Base-by-base conservation (phyloP, 2,888 invertebrate genomes). In the Brachyopa scutellaris region DNA sequence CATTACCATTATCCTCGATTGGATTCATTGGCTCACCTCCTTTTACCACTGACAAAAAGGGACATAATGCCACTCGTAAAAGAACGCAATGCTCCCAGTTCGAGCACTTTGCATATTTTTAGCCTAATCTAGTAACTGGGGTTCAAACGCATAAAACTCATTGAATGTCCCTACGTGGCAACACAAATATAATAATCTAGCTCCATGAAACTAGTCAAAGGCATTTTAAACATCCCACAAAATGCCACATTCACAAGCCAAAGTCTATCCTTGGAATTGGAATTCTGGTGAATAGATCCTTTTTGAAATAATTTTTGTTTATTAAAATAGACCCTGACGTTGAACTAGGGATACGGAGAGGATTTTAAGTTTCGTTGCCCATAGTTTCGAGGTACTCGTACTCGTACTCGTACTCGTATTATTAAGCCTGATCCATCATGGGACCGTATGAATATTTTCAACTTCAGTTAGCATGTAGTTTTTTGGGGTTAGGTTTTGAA, bases 61-160 rank as follows among this genome's bases (percentile, higher is more conserved):
- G 53, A 47, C 40, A n/a, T 13, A 40, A 57, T 49, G 45, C 36
- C 49, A 38, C 33, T 45, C 29, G 53, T 53, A 29, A 19, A 67
- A 51, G 49, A 42, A 73, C 59, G 66, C 64, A 79, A 53, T 38
- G 73, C 59, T 38, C n/a, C 73, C 59, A 66, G 59, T 33, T 66
- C 9, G 53, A 53, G 73, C 51, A 67, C 55, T 80, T 80, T 80
- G 69, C 80, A 80, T 74, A 80, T 76, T 80, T 74, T 74, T 61
- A 66, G 45, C 61, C 42, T 49, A 29, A 21, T 40, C 29, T 2
- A 21, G 17, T 57, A 49, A 69, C 45, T 47, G 15, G 15, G 19
- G 59, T 29, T 38, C 49, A 31, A 31, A 47, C 26, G 26, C 57
- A 69, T 69, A 29, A 70, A 59, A 38, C 40, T 23, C 61, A 31